A percentile compares a stretch with the other conserved stretches of the same genome.
Evolutionary conservation across 2,888 invertebrate species (phyloP).

Genomic region (Rhabditoides inermis): DNA sequence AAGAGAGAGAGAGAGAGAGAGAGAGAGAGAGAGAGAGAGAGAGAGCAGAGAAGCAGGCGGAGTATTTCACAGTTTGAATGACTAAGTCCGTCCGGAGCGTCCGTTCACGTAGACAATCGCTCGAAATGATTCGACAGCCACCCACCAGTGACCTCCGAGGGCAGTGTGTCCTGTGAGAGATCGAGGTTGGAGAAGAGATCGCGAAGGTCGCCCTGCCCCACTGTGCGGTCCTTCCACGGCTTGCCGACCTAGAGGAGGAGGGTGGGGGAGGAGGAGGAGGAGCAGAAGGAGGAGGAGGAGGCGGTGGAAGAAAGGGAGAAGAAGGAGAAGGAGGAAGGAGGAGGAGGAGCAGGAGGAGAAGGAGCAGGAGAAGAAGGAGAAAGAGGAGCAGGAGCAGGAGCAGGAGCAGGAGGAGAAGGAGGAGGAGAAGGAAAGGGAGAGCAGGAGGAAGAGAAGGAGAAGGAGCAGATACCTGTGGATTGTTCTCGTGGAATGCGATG

Average conservation of each 20-base stretch:
- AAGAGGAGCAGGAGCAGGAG: background rate
- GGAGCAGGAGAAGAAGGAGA: background rate
- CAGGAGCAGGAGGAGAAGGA: too few relatives aligned
- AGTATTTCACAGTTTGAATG: too few relatives aligned
- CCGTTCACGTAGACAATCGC: too few relatives aligned
- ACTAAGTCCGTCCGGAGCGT: too few relatives aligned
- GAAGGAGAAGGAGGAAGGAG: too few relatives aligned
- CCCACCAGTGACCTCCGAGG: conserved; percentile 16
- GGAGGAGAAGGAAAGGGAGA: background rate
- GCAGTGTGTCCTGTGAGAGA: conserved; percentile 4
- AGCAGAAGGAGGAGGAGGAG: background rate
- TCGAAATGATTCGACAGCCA: too few relatives aligned
- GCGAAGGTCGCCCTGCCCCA: background rate
- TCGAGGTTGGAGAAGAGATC: background rate
- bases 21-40: background rate
- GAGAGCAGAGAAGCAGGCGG: conserved; percentile 3
- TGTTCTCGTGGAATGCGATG: conserved; percentile 21
- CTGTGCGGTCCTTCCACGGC: background rate
- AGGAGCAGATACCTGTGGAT: conserved; percentile 14
- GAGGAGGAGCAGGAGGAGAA: background rate
- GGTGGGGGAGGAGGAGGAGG: background rate
- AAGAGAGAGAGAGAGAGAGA: conserved; percentile 4
- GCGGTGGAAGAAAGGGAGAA: background rate
- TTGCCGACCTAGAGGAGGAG: background rate
- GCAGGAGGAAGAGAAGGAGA: background rate